A percentile compares a stretch with the other conserved stretches of the same genome.
phyloP scores from a whole-genome alignment of 2,797 vertebrate genomes.

The Sparus aurata region DNA sequence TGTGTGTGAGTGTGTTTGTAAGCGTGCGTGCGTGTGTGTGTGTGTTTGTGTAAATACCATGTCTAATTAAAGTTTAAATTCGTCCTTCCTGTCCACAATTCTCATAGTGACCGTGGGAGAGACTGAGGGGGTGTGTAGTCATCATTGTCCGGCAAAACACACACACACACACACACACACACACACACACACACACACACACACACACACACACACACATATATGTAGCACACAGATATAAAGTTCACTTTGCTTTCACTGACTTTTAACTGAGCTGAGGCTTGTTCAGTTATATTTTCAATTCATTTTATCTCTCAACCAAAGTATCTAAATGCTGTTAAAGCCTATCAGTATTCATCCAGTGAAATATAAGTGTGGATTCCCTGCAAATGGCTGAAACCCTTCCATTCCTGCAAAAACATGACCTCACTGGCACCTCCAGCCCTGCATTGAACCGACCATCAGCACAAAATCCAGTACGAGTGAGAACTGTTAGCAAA shows the following conservation, averaged over 20 bases:
- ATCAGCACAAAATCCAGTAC: background rate
- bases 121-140: slow-evolving; percentile 33
- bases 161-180: background rate
- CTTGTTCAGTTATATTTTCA: background rate
- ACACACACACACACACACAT: background rate
- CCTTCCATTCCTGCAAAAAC: background rate
- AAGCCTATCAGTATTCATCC: background rate
- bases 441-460: background rate
- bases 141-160: slow-evolving; percentile 18
- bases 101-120: slow-evolving; percentile 59
- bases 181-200: slow-evolving; percentile 15
- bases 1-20: slow-evolving; percentile 29
- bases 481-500: background rate
- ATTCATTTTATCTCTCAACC: background rate
- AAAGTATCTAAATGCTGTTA: background rate
- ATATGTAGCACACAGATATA: background rate
- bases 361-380: background rate
- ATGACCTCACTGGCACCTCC: background rate
- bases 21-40: slow-evolving; percentile 32
- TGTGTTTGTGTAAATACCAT: slow-evolving; percentile 43
- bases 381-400: background rate
- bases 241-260: background rate
- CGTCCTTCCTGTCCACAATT: slow-evolving; percentile 61
- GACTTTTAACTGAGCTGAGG: background rate
- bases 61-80: slow-evolving; percentile 60